A percentile compares a stretch with the other conserved stretches of the same genome.
These are phyloP conservation scores for Pyrgus malvae DNA, from an alignment of 2,888 invertebrate genomes.

Conservation along the genomic window DNA sequence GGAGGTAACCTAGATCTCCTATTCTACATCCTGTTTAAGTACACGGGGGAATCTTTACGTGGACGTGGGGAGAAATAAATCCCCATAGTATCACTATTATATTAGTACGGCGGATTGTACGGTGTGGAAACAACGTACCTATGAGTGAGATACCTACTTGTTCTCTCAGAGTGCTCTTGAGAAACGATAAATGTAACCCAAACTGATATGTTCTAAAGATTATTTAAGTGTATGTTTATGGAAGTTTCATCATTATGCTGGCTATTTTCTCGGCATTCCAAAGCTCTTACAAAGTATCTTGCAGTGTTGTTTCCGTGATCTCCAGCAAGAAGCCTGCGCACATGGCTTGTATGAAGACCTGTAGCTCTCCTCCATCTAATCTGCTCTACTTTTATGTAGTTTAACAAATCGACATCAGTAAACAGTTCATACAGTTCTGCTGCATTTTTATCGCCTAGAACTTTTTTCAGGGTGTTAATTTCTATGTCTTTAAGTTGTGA, in stretches of 20 bases:
- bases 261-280: background rate
- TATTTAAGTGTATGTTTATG: background rate
- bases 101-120: too few relatives aligned
- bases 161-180: too few relatives aligned
- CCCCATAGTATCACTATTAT: too few relatives aligned
- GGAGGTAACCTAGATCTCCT: too few relatives aligned
- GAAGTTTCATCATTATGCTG: background rate
- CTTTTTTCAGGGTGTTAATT: conserved; percentile 42
- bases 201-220: too few relatives aligned
- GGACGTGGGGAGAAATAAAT: too few relatives aligned
- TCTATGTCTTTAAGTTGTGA: conserved; percentile 43
- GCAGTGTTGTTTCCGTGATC: conserved; percentile 36
- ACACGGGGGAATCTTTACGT: too few relatives aligned
- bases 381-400: conserved; percentile 45
- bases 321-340: conserved; percentile 39
- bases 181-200: too few relatives aligned
- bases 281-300: conserved; percentile 37
- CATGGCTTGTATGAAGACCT: conserved; percentile 28
- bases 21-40: too few relatives aligned
- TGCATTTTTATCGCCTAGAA: conserved; percentile 39
- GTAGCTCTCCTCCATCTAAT: conserved; percentile 47
- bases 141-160: too few relatives aligned
- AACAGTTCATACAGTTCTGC: conserved; percentile 41
- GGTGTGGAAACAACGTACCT: too few relatives aligned
- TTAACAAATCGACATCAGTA: conserved; percentile 46